Evolutionary conservation across 2,888 invertebrate species (phyloP), one percentile per base, ranked within the genome.

Genomic region (Cheilosia vulpina): DNA sequence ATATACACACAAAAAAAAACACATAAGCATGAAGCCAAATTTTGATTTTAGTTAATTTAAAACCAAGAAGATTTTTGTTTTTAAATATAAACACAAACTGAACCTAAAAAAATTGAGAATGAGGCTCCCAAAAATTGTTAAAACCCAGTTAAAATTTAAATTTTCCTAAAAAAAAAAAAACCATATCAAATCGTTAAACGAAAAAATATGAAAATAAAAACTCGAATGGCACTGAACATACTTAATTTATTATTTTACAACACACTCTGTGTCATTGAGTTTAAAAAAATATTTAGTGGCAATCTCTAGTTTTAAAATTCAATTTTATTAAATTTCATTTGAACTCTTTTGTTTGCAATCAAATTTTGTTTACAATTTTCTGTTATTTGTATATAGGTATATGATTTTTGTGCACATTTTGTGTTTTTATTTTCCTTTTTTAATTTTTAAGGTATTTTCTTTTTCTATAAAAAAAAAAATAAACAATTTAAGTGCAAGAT

Each of bases 151-250:
- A 52, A 73, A 87, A 87, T 73, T 68, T 81, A 6, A 55, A 45
- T 60, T 76, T 75, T 69, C 47, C 21, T 34, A 41, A 19, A 47
- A 17, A 17, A 17, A 17, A 2, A 66, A 63, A 76, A 50, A 52
- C 5, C 27, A 52, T 52, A 80, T 65, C 38, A 83, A 84, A 68
- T 77, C 88, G 88, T 88, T 66, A 38, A 90, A 89, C 88, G 89
- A 87, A 47, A 21, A 58, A 88, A 87, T 65, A 53, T 6, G 0
- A 63, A 69, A 45, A 34, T 81, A 21, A 81, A 50, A 73, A 60
- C 76, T 82, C 88, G 83, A 87, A 91, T 89, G 91, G 91, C 91
- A 91, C 91, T 91, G 90, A 90, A 90, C 89, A 89, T 92, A 91
- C 92, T 92, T 91, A 91, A 91, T 90, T 90, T 89, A 88, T 88